Evolutionary conservation across 2,888 invertebrate genomes (phyloP).

Genomic region (Nephrotoma flavescens): DNA sequence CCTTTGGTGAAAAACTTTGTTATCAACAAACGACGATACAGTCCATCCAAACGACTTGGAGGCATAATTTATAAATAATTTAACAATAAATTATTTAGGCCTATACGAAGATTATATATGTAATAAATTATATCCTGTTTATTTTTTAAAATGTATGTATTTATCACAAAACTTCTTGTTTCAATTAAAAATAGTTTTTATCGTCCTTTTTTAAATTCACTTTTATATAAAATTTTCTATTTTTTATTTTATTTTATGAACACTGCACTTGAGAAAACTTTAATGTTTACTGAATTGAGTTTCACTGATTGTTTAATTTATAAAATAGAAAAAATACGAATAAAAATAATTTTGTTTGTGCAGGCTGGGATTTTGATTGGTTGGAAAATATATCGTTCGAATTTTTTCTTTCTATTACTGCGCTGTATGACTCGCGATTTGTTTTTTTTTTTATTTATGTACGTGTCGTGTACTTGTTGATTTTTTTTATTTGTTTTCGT

Average conservation of each 20-base stretch:
- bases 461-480: neutral
- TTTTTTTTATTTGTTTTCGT: neutral
- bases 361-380: neutral
- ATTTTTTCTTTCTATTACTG: neutral
- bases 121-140: neutral
- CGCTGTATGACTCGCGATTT: neutral
- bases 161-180: neutral
- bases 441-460: neutral
- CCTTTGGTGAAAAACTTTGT: conserved; percentile 91
- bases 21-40: conserved; percentile 73
- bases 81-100: neutral
- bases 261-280: neutral
- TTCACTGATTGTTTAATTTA: neutral
- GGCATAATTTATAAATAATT: conserved; percentile 30
- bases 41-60: conserved; percentile 52
- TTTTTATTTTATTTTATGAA: neutral
- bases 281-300: neutral
- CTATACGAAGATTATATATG: neutral
- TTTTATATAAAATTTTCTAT: neutral
- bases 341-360: neutral
- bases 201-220: neutral
- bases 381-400: neutral
- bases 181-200: neutral
- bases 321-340: neutral
- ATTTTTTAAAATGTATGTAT: neutral